Evolutionary conservation across 2,113 vertebrate species (phyloP), one percentile per base, ranked within the genome.

Genomic region (Cyanoramphus novaezelandiae): DNA sequence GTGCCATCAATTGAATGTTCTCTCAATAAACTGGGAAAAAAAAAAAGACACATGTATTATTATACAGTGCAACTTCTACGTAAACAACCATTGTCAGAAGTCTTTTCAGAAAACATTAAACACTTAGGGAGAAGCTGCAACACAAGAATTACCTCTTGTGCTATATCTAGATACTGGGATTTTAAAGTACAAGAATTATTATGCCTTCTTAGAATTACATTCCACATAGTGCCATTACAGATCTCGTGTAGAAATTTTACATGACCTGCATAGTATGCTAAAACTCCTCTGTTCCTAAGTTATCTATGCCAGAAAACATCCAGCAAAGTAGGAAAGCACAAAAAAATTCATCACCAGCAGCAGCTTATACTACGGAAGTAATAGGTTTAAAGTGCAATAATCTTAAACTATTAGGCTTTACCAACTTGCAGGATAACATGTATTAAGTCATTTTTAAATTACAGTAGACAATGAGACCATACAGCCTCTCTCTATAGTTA

Each of bases 1-100:
- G 99, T 99, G 92, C 99, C 99, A 70, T 99, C 99, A 68, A 99
- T 99, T 33, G 99, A 99, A 92, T 99, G 99, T 95, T 99, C 99
- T 88, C 99, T 98, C 98, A 99, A 98, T 96, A 99, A 98, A 97
- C 99, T 99, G 98, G 46, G 98, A 97, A 53, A 46, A 25, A 46
- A 31, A 33, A 24, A 97, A 93, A 50, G 67, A 82, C 14, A 91
- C 78, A 92, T 1, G 8, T 15, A 60, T 96, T 15, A 60, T 96
- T 28, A 63, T 1, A 93, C 76, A 95, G 11, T 52, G 84, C 55
- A 80, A 75, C 49, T 88, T 70, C 19, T 71, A 39, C 7, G 75
- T 83, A 60, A 86, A 71, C n/a, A 43, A 55, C 23, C 27, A 78
- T 33, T 60, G 50, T 55, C 71, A 94, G 43, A 80, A 87, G 53